Evolutionary conservation across 2,113 vertebrate genomes (phyloP).

Genomic region (Ailurus styani): DNA sequence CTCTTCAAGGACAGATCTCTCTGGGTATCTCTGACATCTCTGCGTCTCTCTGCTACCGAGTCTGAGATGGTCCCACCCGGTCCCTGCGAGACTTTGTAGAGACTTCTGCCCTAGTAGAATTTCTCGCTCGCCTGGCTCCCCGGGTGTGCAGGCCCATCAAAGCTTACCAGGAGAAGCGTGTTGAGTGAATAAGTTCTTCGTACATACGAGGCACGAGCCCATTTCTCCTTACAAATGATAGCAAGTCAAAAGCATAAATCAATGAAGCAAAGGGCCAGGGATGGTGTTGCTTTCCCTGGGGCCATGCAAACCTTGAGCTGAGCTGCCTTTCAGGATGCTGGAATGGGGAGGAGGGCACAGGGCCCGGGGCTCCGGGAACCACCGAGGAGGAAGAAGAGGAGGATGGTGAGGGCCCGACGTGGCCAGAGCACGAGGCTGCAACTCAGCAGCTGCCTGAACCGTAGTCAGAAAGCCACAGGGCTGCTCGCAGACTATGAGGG

Average conservation of each 20-base stretch:
- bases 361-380: background rate
- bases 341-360: background rate
- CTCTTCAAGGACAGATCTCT: background rate
- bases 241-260: background rate
- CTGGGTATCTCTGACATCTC: too few relatives aligned
- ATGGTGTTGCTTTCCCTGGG: too few relatives aligned
- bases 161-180: background rate
- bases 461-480: background rate
- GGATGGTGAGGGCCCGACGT: accelerated
- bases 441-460: background rate
- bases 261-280: background rate
- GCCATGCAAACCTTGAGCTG: too few relatives aligned
- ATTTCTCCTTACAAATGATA: background rate
- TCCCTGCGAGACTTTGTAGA: too few relatives aligned
- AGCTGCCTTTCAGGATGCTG: too few relatives aligned
- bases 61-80: background rate
- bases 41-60: background rate
- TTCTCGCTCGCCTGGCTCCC: background rate
- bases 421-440: background rate
- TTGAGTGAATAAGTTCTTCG: background rate
- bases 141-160: background rate
- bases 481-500: accelerated
- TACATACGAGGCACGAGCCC: background rate
- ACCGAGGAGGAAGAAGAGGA: background rate
- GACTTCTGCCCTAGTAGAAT: background rate